phyloP scores from a whole-genome alignment of 2,113 vertebrate genomes.

The Cephalophus harveyi region DNA sequence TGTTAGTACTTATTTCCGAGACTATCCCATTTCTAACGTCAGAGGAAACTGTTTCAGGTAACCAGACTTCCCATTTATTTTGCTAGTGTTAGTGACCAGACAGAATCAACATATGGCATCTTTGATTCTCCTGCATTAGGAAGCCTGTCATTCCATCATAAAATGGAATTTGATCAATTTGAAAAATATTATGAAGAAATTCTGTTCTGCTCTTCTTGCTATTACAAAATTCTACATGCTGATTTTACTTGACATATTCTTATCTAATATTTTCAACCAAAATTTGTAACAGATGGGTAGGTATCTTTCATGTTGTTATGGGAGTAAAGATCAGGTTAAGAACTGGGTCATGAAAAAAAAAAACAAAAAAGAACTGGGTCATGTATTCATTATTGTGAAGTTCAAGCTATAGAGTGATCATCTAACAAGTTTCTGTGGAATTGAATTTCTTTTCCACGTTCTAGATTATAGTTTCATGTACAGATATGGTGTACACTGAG shows the following conservation, averaged over 20 bases:
- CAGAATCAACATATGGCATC: not conserved
- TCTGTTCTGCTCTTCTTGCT: not conserved
- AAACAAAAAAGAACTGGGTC: not conserved
- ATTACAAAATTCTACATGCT: slow-evolving; percentile 4
- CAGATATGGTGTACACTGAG: not conserved
- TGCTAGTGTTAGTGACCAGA: not conserved
- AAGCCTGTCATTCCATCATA: not conserved
- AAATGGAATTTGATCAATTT: slow-evolving; percentile 30
- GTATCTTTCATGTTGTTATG: not conserved
- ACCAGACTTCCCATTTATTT: not conserved
- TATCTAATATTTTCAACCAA: slow-evolving; percentile 22
- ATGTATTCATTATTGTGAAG: not conserved
- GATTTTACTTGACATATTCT: slow-evolving; percentile 18
- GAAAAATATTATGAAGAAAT: slow-evolving; percentile 8
- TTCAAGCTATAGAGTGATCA: not conserved
- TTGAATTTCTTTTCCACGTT: not conserved
- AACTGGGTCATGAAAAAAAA: not conserved
- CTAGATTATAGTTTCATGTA: not conserved
- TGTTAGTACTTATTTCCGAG: not conserved
- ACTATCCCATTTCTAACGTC: not conserved
- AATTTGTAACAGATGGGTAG: not conserved
- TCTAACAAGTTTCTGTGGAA: not conserved
- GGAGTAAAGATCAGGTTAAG: not conserved
- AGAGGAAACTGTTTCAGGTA: not conserved
- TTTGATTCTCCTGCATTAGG: not conserved